Evolutionary conservation across 2,113 vertebrate genomes (phyloP).

Genomic region (Microcebus tavaratra): DNA sequence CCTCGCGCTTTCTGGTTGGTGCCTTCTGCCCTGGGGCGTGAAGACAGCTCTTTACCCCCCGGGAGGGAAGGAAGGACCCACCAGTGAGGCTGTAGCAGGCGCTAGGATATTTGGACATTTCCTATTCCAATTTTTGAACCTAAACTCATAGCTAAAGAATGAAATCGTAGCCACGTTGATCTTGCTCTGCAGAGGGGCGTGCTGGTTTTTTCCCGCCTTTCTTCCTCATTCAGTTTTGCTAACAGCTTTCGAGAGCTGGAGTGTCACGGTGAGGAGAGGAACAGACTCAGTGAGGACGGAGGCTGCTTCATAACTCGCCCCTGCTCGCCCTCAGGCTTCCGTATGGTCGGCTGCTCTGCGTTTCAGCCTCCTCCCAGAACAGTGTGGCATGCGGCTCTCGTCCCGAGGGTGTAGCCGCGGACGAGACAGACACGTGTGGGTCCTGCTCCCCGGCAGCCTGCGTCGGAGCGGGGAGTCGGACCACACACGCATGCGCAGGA

Average conservation of each 20-base stretch:
- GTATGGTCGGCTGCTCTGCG: not conserved
- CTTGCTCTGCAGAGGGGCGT: not conserved
- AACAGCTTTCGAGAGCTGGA: not conserved
- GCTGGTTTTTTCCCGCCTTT: not conserved
- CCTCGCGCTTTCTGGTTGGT: too few relatives aligned
- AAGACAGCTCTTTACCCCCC: not conserved
- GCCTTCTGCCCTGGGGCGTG: rapidly evolving
- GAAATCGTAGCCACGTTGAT: not conserved
- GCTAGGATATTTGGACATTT: not conserved
- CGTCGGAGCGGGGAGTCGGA: not conserved
- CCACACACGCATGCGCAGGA: not conserved
- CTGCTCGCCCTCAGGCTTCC: not conserved
- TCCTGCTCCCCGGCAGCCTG: not conserved
- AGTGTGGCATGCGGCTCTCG: not conserved
- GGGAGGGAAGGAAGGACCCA: not conserved
- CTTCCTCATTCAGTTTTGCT: not conserved
- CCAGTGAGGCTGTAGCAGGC: not conserved
- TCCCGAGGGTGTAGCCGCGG: not conserved
- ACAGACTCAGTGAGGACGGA: not conserved
- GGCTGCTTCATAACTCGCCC: not conserved
- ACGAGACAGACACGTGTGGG: not conserved
- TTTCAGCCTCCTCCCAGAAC: not conserved
- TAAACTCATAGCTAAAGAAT: not conserved
- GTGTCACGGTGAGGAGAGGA: not conserved
- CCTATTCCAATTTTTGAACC: not conserved